A percentile compares a stretch with the other conserved stretches of the same genome.
Evolutionary conservation across 2,888 invertebrate genomes (phyloP).

Genomic region (Luffia ferchaultella): DNA sequence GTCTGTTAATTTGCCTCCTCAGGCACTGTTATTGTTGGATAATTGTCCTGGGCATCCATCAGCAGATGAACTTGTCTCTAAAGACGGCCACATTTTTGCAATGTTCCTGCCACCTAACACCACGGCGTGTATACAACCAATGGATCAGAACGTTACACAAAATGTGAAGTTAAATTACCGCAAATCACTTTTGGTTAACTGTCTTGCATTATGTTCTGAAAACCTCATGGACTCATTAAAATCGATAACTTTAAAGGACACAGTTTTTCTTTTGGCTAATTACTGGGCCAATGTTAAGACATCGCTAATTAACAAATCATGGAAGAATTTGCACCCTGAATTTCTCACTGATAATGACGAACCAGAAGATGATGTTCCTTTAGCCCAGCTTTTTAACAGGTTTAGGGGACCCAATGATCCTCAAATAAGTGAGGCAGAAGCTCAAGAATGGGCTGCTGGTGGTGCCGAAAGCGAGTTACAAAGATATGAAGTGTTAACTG

Average conservation of each 20-base stretch:
- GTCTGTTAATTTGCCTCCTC: conserved; percentile 7
- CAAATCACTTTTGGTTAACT: conserved; percentile 13
- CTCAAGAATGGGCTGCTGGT: conserved; percentile 15
- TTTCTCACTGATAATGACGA: conserved; percentile 12
- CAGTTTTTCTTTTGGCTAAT: conserved; percentile 12
- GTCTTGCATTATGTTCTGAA: conserved; percentile 3
- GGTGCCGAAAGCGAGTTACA: conserved; percentile 17
- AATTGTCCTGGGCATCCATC: conserved; percentile 13
- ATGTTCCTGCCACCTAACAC: conserved; percentile 17
- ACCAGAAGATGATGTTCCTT: conserved; percentile 10
- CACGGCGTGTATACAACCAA: conserved; percentile 12
- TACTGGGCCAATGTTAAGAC: conserved; percentile 11
- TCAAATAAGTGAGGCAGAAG: conserved; percentile 12
- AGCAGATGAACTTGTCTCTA: conserved; percentile 15
- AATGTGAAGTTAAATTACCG: conserved; percentile 15
- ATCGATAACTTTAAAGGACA: conserved; percentile 12
- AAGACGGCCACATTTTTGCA: conserved; percentile 15
- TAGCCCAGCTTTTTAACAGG: conserved; percentile 7
- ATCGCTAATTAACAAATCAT: conserved; percentile 8
- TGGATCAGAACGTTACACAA: conserved; percentile 20
- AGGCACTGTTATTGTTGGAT: conserved; percentile 8
- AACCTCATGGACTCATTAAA: conserved; percentile 3
- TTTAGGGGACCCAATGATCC: conserved; percentile 11
- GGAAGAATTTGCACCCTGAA: conserved; percentile 11
- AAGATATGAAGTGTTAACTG: conserved; percentile 15